Evolutionary conservation across 1,140 invertebrate species (phyloP), one percentile per base, ranked within the genome.

Genomic region (Lysiphlebus fabarum): DNA sequence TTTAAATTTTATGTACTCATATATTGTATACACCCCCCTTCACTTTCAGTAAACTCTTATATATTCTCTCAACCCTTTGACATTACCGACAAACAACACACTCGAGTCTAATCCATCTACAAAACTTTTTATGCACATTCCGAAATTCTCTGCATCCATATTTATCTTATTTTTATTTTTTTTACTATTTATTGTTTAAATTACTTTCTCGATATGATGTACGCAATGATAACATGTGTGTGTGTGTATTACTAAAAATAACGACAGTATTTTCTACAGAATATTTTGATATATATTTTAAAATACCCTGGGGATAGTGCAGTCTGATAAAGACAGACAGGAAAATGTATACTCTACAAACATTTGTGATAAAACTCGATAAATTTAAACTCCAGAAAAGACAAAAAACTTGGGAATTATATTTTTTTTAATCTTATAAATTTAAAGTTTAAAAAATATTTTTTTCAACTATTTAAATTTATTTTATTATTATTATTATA

Each of bases 291-390:
- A 2, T 26, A 2, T 26, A 26, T 48, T 44, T 51, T 63, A 59
- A 48, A 65, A 53, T 61, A 60, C 61, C 67, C 65, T 40, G 33
- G 34, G 14, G 41, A 49, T 42, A 53, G 26, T 54, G 61, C 45
- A 42, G 12, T 62, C 63, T 14, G 56, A 58, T 61, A 66, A 64
- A 47, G 58, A 66, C 67, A 65, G 17, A 26, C 17, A 26, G 4
- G 17, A 26, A 26, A 26, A 26, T 26, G 17, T 26, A 70, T 64
- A 69, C 64, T 59, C 54, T 62, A 61, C 62, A 70, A 70, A 69
- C 65, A 67, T 66, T 66, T 59, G 59, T 56, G 64, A 66, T 66
- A 69, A 69, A 67, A 58, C 58, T 34, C 7, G 5, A 58, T 11
- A 47, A 12, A 36, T 36, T 49, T 9, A 26, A 17, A 49, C 47